Evolutionary conservation across 2,888 invertebrate species (phyloP), one percentile per base, ranked within the genome.

Genomic region (Omphaloscelis lunosa): DNA sequence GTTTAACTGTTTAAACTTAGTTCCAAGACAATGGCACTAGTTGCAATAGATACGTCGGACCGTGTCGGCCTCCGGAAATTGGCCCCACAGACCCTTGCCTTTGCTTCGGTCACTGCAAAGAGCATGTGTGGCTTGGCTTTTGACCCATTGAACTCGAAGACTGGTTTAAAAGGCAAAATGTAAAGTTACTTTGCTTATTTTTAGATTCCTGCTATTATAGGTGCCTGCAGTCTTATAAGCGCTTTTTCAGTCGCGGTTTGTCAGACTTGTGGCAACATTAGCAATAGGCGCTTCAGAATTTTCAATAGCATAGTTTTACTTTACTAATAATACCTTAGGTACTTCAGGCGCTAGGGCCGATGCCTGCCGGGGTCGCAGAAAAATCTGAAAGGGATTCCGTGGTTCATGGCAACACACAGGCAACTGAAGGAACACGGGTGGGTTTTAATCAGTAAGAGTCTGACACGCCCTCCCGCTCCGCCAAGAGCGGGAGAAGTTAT

Each of bases 41-140:
- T 74, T 75, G 87, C 79, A 85, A 87, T 85, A 75, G 87, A 88
- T 84, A 86, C 79, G 82, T 77, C 83, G 71, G 34, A 73, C 65
- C 53, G 63, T 71, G 81, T 77, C 89, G 83, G 88, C 48, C 67
- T 82, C 76, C 89, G 88, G 88, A 88, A 89, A 89, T 88, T 88
- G 88, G 87, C 79, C 71, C 63, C 75, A 79, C 78, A 80, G 80
- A 76, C 27, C 45, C 4, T 51, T 81, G 77, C 84, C 72, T 86
- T 88, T 82, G 80, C 88, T 62, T 76, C 72, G 27, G 51, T 67
- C 75, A 69, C 56, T 58, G 77, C 73, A 85, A 80, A 89, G 79
- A 85, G 73, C 80, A 75, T 81, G 68, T 87, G 66, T 85, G 63
- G 68, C 70, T 69, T 79, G 83, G 71, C 80, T 80, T 86, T 80